A percentile compares a stretch with the other conserved stretches of the same genome.
phyloP scores from a whole-genome alignment of 2,113 vertebrate species.

The Centrocercus urophasianus region DNA sequence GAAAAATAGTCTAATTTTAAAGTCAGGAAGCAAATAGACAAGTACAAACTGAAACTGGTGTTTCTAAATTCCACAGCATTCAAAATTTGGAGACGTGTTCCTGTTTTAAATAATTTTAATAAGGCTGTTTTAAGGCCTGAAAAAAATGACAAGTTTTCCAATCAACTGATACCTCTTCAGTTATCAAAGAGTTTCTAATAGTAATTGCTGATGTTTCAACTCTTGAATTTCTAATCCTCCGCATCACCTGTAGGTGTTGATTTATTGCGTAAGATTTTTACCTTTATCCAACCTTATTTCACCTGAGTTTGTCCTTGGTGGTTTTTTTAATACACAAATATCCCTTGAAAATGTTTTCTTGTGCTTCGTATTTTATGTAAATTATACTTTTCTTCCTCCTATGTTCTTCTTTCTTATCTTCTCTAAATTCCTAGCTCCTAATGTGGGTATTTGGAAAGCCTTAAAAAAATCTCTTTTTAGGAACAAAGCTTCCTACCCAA shows the following conservation, averaged over 20 bases:
- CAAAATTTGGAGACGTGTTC: neutral
- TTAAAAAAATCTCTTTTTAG: neutral
- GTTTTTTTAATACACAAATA: neutral
- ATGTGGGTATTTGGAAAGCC: neutral
- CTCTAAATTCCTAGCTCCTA: neutral
- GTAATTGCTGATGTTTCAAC: constrained; percentile 15
- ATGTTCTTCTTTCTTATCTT: neutral
- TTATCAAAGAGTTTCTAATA: neutral
- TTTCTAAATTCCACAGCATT: neutral
- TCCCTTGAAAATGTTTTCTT: neutral
- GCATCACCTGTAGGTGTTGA: neutral
- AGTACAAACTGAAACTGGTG: neutral
- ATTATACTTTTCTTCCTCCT: neutral
- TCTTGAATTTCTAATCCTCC: constrained; percentile 17
- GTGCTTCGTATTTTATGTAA: neutral
- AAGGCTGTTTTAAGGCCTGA: neutral
- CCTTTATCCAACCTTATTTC: neutral
- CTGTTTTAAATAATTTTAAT: neutral
- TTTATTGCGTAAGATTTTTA: constrained; percentile 9
- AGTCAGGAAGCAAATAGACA: neutral
- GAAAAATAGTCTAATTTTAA: neutral
- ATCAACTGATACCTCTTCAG: constrained; percentile 29
- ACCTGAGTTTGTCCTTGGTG: neutral
- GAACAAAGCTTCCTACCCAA: neutral
- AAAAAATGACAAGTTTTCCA: constrained; percentile 30